Conservation (phyloP, 2,113 vertebrate genomes). For the Microcebus jonahi region DNA sequence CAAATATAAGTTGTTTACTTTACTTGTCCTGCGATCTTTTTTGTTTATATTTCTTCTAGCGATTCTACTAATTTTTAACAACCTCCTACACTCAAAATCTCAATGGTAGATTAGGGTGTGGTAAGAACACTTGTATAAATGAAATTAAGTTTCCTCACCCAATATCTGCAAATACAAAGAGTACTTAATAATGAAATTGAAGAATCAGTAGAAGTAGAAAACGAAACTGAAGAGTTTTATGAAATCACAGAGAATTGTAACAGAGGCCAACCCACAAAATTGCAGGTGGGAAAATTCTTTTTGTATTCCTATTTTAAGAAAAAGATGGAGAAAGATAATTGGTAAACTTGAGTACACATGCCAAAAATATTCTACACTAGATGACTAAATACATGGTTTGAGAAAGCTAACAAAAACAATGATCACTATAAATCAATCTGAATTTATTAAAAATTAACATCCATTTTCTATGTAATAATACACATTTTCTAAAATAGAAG, state of each 20-base stretch:
- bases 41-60: not conserved
- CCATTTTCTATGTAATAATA: not conserved
- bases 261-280: not conserved
- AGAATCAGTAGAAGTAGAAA: not conserved
- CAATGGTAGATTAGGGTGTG: not conserved
- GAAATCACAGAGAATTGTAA: not conserved
- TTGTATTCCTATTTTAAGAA: not conserved
- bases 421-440: not conserved
- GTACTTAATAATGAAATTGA: not conserved
- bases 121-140: not conserved
- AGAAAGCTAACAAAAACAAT: not conserved
- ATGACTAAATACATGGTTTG: not conserved
- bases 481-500: not conserved
- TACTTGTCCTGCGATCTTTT: not conserved
- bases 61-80: not conserved
- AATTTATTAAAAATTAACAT: not conserved
- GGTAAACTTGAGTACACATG: not conserved
- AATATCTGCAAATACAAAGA: not conserved
- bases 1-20: not conserved
- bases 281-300: not conserved
- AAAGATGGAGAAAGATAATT: not conserved
- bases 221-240: not conserved
- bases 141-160: not conserved
- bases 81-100: not conserved
- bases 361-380: not conserved